phyloP scores from a whole-genome alignment of 1,140 invertebrate species.

The Musca domestica region DNA sequence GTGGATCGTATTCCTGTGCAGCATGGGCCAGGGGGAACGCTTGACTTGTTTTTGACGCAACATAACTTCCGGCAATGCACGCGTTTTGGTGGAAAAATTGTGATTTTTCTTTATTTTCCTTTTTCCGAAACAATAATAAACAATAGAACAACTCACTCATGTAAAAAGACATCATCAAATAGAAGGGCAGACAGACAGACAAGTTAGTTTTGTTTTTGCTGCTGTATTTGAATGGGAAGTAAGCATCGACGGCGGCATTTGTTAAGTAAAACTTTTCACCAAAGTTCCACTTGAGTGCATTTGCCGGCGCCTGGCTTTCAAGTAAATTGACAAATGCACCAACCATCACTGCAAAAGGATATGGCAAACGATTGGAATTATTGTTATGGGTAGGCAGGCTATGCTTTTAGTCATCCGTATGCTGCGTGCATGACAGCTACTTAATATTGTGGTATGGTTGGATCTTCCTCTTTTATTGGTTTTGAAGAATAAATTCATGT shows the following conservation, averaged over 20 bases:
- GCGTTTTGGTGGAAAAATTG: constrained; percentile 18
- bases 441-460: too few relatives aligned
- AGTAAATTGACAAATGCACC: constrained; percentile 17
- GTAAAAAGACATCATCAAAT: neutral
- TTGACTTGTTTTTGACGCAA: constrained; percentile 5
- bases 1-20: neutral
- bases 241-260: neutral
- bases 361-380: neutral
- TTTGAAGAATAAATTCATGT: too few relatives aligned
- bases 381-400: constrained; percentile 15
- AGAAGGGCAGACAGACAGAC: neutral
- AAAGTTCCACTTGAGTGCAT: constrained; percentile 52
- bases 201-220: neutral
- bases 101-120: neutral
- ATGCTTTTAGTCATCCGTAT: too few relatives aligned
- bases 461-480: too few relatives aligned
- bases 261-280: constrained; percentile 29
- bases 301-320: constrained; percentile 7
- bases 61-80: constrained; percentile 16
- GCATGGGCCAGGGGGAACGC: too few relatives aligned
- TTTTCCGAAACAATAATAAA: neutral
- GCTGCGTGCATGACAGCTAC: too few relatives aligned
- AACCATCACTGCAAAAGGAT: neutral
- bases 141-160: neutral
- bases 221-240: neutral